Percentiles rank a stretch among this genome's conserved stretches.
phyloP scores from a whole-genome alignment of 2,888 invertebrate species.

The Drosophila monieri region DNA sequence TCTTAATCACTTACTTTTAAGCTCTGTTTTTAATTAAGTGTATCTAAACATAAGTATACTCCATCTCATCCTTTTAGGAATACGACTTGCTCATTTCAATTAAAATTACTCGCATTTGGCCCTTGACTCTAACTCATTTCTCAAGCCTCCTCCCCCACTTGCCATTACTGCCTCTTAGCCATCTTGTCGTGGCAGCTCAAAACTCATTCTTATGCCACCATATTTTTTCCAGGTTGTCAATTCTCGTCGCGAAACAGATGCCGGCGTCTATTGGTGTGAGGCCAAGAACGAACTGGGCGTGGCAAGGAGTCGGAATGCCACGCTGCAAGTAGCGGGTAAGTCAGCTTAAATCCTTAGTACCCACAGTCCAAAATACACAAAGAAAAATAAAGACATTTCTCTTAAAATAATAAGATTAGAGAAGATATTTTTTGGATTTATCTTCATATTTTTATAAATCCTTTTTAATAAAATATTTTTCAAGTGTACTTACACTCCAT shows the following conservation, averaged over 20 bases:
- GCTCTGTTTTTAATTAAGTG: not conserved
- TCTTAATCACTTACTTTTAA: not conserved
- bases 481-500: not conserved
- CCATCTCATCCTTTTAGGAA: slow-evolving; percentile 5
- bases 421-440: no score
- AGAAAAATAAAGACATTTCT: not conserved
- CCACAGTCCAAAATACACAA: slow-evolving; percentile 12
- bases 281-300: slow-evolving; percentile 93
- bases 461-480: not conserved
- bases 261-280: slow-evolving; percentile 95
- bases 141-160: not conserved
- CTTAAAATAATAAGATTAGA: not conserved
- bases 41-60: not conserved
- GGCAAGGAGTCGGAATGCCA: slow-evolving; percentile 92
- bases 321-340: slow-evolving; percentile 93
- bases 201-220: slow-evolving; percentile 30
- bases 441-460: no score
- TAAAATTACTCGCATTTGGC: slow-evolving; percentile 58
- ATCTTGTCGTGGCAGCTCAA: slow-evolving; percentile 17
- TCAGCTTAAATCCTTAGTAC: slow-evolving; percentile 37
- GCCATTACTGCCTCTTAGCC: slow-evolving; percentile 1
- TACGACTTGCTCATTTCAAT: slow-evolving; percentile 60
- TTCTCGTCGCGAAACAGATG: slow-evolving; percentile 89
- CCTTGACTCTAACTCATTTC: slow-evolving; percentile 18
- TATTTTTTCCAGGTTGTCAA: slow-evolving; percentile 87